Conservation (phyloP, 2,888 invertebrate species). For the Andricus curvator region DNA sequence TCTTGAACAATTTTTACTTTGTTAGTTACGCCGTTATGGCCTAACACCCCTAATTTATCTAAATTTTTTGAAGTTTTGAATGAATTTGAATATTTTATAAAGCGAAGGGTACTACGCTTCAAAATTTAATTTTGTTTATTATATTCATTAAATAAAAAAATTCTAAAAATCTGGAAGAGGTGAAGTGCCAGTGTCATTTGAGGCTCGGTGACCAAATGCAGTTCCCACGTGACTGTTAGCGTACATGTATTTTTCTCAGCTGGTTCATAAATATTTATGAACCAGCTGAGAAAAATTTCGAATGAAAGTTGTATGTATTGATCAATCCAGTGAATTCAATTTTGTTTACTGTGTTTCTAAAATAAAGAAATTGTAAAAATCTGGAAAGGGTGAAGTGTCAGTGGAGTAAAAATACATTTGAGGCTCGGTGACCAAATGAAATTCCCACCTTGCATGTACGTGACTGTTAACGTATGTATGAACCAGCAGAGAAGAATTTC, state of each 20-base stretch:
- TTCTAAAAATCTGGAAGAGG: background rate
- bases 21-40: too few relatives aligned
- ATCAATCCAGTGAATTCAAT: background rate
- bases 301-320: conserved; percentile 3
- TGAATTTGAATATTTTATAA: too few relatives aligned
- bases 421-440: background rate
- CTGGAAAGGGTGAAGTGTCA: background rate
- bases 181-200: background rate
- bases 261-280: too few relatives aligned
- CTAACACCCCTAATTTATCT: too few relatives aligned
- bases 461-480: conserved; percentile 1
- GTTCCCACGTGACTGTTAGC: conserved; percentile 1
- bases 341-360: too few relatives aligned
- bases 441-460: conserved; percentile 10
- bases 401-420: background rate
- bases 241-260: too few relatives aligned
- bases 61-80: too few relatives aligned
- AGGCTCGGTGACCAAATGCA: background rate
- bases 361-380: background rate
- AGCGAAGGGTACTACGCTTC: too few relatives aligned
- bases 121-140: too few relatives aligned
- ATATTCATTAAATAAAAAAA: too few relatives aligned
- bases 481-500: background rate
- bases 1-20: too few relatives aligned
- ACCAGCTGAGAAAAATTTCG: background rate